Conservation (phyloP, 1,140 invertebrate genomes). For the Cepaea nemoralis region DNA sequence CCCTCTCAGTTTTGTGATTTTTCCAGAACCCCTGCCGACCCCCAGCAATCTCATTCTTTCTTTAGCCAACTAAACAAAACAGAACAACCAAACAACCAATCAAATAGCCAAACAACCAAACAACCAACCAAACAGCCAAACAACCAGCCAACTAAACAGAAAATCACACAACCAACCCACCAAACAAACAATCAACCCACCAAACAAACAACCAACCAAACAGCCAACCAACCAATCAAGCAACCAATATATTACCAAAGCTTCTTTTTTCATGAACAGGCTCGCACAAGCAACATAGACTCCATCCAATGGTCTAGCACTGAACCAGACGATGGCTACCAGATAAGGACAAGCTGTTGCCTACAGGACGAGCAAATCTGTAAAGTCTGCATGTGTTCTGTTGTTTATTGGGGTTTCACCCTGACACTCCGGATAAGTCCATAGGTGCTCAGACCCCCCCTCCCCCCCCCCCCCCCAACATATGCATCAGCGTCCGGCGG, state of each 20-base stretch:
- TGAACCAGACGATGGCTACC: background rate
- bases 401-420: too few relatives aligned
- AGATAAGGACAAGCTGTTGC: background rate
- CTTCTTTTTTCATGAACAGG: background rate
- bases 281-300: background rate
- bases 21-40: too few relatives aligned
- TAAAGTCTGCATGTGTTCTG: background rate
- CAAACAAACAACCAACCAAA: background rate
- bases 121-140: too few relatives aligned
- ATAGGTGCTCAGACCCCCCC: too few relatives aligned
- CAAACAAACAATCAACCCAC: background rate
- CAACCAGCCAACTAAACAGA: background rate
- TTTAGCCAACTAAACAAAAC: too few relatives aligned
- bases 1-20: too few relatives aligned
- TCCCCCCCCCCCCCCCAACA: too few relatives aligned
- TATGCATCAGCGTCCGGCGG: too few relatives aligned
- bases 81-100: too few relatives aligned
- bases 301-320: background rate
- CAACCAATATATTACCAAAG: background rate
- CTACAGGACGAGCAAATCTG: conserved; percentile 15
- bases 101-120: too few relatives aligned
- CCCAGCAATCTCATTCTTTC: too few relatives aligned
- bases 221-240: background rate
- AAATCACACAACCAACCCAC: background rate
- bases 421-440: too few relatives aligned